phyloP scores from a whole-genome alignment of 2,113 vertebrate genomes.

The Butorides virescens region DNA sequence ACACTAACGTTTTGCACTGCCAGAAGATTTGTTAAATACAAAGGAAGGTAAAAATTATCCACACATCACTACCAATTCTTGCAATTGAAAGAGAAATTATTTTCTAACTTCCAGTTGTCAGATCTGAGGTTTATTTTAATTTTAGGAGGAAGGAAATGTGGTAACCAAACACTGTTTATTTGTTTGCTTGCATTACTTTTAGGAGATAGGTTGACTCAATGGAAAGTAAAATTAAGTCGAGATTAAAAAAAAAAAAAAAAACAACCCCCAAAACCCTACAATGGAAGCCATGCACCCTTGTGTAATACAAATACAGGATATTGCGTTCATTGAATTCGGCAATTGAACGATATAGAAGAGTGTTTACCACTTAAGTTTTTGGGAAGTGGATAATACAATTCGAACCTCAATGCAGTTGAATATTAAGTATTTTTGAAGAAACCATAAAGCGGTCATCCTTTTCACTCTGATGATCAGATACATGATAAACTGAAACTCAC shows the following conservation, averaged over 20 bases:
- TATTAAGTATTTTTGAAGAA: not conserved
- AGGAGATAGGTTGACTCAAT: not conserved
- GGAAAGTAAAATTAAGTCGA: not conserved
- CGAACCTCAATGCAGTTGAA: not conserved
- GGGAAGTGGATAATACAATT: not conserved
- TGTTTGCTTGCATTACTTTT: not conserved
- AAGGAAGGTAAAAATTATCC: not conserved
- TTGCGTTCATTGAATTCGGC: not conserved
- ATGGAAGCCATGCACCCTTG: not conserved
- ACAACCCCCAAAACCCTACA: too few relatives aligned
- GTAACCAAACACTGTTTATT: not conserved
- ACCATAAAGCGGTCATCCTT: fast-evolving
- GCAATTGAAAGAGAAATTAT: not conserved
- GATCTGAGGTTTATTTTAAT: not conserved
- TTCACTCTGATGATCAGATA: not conserved
- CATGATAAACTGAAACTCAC: not conserved
- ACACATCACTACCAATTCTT: not conserved
- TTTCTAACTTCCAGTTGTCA: not conserved
- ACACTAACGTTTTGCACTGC: not conserved
- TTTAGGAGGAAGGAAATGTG: not conserved
- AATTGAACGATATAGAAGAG: not conserved
- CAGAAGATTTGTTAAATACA: not conserved
- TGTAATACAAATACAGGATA: not conserved
- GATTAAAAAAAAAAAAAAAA: not conserved
- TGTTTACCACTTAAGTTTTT: not conserved